Evolutionary conservation across 2,113 vertebrate genomes (phyloP), one percentile per base, ranked within the genome.

Genomic region (Myanophis thanlyinensis): DNA sequence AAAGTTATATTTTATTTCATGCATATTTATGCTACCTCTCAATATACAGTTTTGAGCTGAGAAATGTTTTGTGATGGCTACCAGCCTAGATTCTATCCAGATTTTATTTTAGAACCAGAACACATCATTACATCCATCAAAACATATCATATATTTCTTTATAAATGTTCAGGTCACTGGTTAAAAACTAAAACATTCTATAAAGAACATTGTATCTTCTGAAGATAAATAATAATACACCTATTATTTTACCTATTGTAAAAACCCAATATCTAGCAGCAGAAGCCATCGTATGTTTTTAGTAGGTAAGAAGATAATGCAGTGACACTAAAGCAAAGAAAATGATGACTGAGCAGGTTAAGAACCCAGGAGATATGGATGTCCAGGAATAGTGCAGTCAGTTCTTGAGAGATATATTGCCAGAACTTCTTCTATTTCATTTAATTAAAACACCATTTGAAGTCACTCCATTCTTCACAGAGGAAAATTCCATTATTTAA

Each of bases 401-500:
- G 67, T 89, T 47, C 80, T 90, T 93, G 92, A 86, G 93, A 92
- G 53, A 93, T 94, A 91, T 96, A 96, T 95, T 35, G 90, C 85
- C 10, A 86, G 0, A 3, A 87, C 95, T 95, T 93, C 62, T 80
- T 92, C 91, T 94, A 90, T 89, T 94, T 93, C 52, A 47, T 93
- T 96, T 95, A 95, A 96, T 97, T 96, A 96, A 85, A 93, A 95
- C 88, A 92, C 94, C 95, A 92, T 90, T 94, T 51, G 84, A 86
- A 2, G 0, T 53, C 90, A 96, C 92, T 89, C 96, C 88, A 89
- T 94, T 52, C 91, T 95, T 92, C 95, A 93, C 91, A 94, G 95
- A 97, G 94, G 92, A 97, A 96, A 96, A 95, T 96, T 96, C 95
- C 94, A 4, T 92, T 93, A 90, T 91, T 96, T 92, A 91, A 59